Evolutionary conservation across 1,140 invertebrate species (phyloP).

Genomic region (Stegodyphus mimosarum): DNA sequence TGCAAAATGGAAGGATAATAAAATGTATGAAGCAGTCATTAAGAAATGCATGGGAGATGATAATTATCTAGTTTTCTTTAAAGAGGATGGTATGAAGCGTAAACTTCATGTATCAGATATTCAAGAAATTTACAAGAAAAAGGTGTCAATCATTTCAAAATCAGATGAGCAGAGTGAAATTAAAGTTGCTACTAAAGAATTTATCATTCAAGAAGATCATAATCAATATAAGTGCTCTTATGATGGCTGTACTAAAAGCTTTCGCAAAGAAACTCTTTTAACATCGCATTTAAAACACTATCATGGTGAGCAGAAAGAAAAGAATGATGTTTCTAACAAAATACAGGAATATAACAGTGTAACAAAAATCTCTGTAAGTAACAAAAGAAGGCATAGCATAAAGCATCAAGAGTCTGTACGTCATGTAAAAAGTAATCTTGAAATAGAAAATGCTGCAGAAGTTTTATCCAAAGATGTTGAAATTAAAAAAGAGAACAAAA

Average conservation of each 20-base stretch:
- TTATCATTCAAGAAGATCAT: constrained; percentile 68
- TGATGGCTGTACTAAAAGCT: constrained; percentile 85
- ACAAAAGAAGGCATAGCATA: background rate
- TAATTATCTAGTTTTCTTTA: constrained; percentile 85
- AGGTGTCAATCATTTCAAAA: background rate
- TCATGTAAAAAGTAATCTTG: background rate
- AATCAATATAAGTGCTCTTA: constrained; percentile 78
- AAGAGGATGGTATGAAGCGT: constrained; percentile 83
- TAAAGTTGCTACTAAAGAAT: constrained; percentile 66
- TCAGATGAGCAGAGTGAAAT: constrained; percentile 54
- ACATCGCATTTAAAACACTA: constrained; percentile 70
- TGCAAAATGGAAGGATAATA: constrained; percentile 84
- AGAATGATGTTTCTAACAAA: background rate
- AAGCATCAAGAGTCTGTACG: background rate
- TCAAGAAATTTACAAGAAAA: constrained; percentile 69
- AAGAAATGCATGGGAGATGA: constrained; percentile 78
- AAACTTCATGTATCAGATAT: constrained; percentile 77
- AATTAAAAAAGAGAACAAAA: background rate
- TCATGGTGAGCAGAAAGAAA: constrained; percentile 62
- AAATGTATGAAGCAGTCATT: constrained; percentile 83
- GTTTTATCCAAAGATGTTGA: background rate
- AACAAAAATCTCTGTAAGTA: background rate
- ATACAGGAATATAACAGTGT: background rate
- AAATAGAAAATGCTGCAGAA: background rate
- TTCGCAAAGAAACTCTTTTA: constrained; percentile 87